Conservation (phyloP, 2,113 vertebrate species). For the Neofelis nebulosa region DNA sequence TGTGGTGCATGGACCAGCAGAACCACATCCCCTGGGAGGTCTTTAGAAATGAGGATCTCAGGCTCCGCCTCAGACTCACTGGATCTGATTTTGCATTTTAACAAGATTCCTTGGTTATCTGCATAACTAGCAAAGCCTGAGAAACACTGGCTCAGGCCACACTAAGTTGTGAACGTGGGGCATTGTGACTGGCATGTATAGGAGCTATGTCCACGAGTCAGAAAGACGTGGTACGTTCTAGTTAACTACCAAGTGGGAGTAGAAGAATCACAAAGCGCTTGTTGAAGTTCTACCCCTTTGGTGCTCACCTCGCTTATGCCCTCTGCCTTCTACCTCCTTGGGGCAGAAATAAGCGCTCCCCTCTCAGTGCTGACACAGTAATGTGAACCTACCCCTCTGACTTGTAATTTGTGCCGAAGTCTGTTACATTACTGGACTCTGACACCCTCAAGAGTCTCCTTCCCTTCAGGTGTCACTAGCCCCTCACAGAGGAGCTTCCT, state of each 20-base stretch:
- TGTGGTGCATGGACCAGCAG: background rate
- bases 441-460: too few relatives aligned
- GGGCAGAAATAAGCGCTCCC: background rate
- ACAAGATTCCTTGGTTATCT: background rate
- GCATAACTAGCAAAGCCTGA: accelerated
- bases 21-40: too few relatives aligned
- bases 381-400: background rate
- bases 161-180: background rate
- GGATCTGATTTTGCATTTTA: background rate
- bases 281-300: background rate
- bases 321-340: background rate
- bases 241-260: background rate
- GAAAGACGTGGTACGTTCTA: background rate
- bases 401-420: background rate
- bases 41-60: background rate
- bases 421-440: background rate
- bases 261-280: background rate
- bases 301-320: background rate
- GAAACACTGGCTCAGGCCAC: background rate
- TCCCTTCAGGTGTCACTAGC: background rate
- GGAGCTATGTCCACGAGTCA: background rate
- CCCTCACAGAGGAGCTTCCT: background rate
- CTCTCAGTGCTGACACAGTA: background rate
- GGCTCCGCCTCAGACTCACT: background rate
- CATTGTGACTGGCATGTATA: background rate